phyloP scores from a whole-genome alignment of 2,888 invertebrate genomes.

The Drosophila neutralis region DNA sequence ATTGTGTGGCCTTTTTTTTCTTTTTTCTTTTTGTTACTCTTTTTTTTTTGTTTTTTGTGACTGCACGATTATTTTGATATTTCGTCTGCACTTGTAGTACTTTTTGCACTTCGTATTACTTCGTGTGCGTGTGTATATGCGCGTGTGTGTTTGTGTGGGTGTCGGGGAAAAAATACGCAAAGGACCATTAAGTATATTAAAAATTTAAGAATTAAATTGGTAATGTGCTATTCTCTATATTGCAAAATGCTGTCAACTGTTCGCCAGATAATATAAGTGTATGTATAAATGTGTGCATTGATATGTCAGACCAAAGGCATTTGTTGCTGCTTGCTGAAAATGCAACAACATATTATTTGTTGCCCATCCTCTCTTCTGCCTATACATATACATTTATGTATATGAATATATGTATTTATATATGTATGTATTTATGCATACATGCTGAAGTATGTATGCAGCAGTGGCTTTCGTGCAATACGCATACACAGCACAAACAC shows the following conservation, averaged over 20 bases:
- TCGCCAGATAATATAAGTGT: conserved; percentile 7
- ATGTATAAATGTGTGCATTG: conserved; percentile 6
- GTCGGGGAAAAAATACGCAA: conserved; percentile 29
- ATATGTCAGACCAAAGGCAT: conserved; percentile 32
- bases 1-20: conserved; percentile 55
- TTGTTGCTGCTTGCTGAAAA: conserved; percentile 48
- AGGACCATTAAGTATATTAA: conserved; percentile 28
- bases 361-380: conserved; percentile 24
- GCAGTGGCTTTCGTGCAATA: conserved; percentile 34
- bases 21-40: conserved; percentile 38
- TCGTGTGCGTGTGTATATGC: conserved; percentile 31
- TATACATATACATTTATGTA: neutral
- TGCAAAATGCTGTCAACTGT: conserved; percentile 30
- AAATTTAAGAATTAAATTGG: conserved; percentile 15
- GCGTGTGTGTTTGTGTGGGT: conserved; percentile 32
- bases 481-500: conserved; percentile 1
- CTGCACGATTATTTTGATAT: conserved; percentile 57
- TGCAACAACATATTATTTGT: conserved; percentile 39
- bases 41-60: conserved; percentile 56
- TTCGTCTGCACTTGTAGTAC: conserved; percentile 47
- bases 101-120: conserved; percentile 46
- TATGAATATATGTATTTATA: neutral
- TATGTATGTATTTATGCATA: neutral
- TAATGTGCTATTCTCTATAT: conserved; percentile 21
- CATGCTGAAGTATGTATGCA: conserved; percentile 6